These are phyloP conservation scores for Phoxinus phoxinus DNA, from an alignment of 2,113 vertebrate species.

Conservation along the genomic window DNA sequence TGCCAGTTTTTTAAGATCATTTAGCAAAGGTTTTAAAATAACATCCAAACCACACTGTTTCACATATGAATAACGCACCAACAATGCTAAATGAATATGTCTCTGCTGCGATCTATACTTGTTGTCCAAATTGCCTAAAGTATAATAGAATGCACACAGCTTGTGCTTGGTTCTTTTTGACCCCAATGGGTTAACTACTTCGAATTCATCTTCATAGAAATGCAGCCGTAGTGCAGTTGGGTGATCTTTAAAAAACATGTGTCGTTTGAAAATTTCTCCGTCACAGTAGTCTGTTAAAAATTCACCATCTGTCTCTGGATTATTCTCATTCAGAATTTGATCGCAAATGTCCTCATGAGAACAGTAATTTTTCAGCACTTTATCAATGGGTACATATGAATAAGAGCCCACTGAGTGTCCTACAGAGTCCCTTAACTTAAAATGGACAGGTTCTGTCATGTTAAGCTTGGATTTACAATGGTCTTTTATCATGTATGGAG, in stretches of 20 bases:
- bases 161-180: constrained; percentile 45
- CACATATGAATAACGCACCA: constrained; percentile 31
- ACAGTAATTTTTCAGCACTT: constrained; percentile 44
- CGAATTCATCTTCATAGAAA: constrained; percentile 40
- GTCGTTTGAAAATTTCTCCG: constrained; percentile 36
- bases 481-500: constrained; percentile 14
- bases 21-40: constrained; percentile 16
- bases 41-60: constrained; percentile 43
- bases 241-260: constrained; percentile 39
- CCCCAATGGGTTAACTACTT: constrained; percentile 27
- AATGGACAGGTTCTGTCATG: constrained; percentile 19
- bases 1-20: too few species aligned
- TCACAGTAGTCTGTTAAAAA: constrained; percentile 46
- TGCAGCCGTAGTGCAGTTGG: constrained; percentile 47
- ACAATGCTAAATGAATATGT: constrained; percentile 45
- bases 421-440: neutral
- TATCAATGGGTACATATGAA: constrained; percentile 44
- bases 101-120: constrained; percentile 38
- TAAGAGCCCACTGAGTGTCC: constrained; percentile 42
- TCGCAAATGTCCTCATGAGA: constrained; percentile 37
- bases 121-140: constrained; percentile 22
- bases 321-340: constrained; percentile 18
- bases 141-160: constrained; percentile 44
- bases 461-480: constrained; percentile 22
- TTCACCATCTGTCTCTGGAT: constrained; percentile 7